phyloP scores from a whole-genome alignment of 64 coral and sea anemone genomes.

The Pocillopora verrucosa region DNA sequence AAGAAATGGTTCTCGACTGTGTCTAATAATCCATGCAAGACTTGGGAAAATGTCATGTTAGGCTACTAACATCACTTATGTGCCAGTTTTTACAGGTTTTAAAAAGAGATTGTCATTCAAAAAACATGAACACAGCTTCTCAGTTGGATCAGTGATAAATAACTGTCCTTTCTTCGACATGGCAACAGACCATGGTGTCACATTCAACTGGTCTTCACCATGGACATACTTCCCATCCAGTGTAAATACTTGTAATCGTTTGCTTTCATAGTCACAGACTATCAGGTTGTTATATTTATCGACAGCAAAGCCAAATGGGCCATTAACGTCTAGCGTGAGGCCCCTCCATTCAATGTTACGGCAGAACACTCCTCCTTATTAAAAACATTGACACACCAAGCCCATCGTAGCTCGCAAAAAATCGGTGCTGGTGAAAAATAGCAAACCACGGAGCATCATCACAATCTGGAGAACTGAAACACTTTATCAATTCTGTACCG shows the following conservation, averaged over 20 bases:
- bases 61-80: too few relatives aligned
- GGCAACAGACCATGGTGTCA: conserved; percentile 1
- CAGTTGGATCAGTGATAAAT: conserved; percentile 4
- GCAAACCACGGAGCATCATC: conserved; percentile 2
- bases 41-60: too few relatives aligned
- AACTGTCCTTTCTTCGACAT: conserved; percentile 4
- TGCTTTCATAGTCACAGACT: conserved; percentile 14
- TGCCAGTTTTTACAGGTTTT: neutral
- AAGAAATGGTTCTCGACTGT: too few relatives aligned
- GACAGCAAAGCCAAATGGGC: neutral
- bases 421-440: neutral
- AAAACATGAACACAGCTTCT: conserved; percentile 39
- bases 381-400: neutral
- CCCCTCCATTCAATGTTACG: neutral
- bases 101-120: neutral
- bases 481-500: neutral
- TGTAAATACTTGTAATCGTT: conserved; percentile 6
- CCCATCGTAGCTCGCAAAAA: conserved; percentile 8
- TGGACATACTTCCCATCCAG: conserved; percentile 30
- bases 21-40: too few relatives aligned
- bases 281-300: neutral
- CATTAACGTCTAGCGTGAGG: neutral
- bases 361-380: neutral
- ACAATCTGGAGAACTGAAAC: neutral
- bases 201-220: neutral